These are phyloP conservation scores for Somateria mollissima DNA, from an alignment of 2,797 vertebrate genomes.

Conservation along the genomic window DNA sequence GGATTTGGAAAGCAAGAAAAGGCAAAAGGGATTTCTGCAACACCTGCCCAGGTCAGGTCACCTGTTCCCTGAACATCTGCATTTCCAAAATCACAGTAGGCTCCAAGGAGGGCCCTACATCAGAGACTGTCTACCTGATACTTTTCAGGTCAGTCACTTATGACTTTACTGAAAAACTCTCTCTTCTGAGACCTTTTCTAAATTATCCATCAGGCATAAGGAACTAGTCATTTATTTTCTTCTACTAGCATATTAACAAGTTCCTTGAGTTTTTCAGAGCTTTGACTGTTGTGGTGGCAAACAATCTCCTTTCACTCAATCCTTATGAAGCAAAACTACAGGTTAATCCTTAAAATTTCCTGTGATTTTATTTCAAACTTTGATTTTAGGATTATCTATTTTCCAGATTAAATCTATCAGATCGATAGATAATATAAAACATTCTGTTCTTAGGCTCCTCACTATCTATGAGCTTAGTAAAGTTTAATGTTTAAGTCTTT, in stretches of 20 bases:
- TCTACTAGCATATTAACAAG: background rate
- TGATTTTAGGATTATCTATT: background rate
- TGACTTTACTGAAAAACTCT: background rate
- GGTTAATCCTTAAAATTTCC: background rate
- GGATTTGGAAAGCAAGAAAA: background rate
- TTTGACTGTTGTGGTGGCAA: background rate
- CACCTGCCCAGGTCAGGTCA: background rate
- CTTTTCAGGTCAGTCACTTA: background rate
- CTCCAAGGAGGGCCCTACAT: rapidly evolving
- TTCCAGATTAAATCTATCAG: background rate
- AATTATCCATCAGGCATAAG: background rate
- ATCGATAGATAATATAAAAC: background rate
- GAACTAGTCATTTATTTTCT: background rate
- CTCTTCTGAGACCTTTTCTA: background rate
- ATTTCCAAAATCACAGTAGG: background rate
- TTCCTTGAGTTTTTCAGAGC: background rate
- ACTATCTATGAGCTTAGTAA: background rate
- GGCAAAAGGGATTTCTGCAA: background rate
- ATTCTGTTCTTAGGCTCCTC: background rate
- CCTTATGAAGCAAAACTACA: background rate
- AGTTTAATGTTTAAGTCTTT: background rate
- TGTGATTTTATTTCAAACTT: background rate
- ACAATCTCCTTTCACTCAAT: background rate
- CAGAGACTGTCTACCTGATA: background rate
- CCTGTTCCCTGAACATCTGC: background rate